phyloP scores from a whole-genome alignment of 2,797 vertebrate species.

The Lycodopsis pacificus region DNA sequence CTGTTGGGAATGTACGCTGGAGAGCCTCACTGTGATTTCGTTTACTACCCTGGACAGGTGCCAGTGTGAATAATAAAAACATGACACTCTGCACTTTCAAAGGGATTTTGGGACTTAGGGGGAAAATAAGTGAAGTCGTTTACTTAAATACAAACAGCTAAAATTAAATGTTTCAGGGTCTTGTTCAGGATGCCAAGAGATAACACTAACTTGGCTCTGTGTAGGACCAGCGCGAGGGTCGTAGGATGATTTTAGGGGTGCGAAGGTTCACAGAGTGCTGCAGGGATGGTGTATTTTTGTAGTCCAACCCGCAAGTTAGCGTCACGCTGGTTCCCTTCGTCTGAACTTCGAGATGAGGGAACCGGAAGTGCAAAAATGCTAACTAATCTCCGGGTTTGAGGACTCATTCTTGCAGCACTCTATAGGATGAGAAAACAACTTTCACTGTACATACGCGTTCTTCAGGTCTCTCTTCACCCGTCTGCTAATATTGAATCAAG shows the following conservation, averaged over 20 bases:
- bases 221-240: neutral
- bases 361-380: neutral
- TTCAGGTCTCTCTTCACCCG: slow-evolving; percentile 2
- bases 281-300: neutral
- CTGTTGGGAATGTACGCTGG: slow-evolving; percentile 16
- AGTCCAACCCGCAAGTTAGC: neutral
- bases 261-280: neutral
- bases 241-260: neutral
- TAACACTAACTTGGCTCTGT: slow-evolving; percentile 7
- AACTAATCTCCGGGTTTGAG: neutral
- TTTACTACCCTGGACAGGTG: slow-evolving; percentile 20
- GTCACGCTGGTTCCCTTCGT: neutral
- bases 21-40: slow-evolving; percentile 38
- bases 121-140: neutral
- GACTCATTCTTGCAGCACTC: neutral
- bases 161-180: neutral
- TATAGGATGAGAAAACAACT: neutral
- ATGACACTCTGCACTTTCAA: slow-evolving; percentile 10
- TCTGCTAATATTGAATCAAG: slow-evolving; percentile 30
- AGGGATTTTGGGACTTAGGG: neutral
- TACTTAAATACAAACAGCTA: neutral
- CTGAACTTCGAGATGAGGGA: neutral
- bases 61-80: slow-evolving; percentile 20
- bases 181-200: neutral
- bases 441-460: neutral